phyloP scores from a whole-genome alignment of 2,888 invertebrate species.

The Rambutsinella grinnellia region DNA sequence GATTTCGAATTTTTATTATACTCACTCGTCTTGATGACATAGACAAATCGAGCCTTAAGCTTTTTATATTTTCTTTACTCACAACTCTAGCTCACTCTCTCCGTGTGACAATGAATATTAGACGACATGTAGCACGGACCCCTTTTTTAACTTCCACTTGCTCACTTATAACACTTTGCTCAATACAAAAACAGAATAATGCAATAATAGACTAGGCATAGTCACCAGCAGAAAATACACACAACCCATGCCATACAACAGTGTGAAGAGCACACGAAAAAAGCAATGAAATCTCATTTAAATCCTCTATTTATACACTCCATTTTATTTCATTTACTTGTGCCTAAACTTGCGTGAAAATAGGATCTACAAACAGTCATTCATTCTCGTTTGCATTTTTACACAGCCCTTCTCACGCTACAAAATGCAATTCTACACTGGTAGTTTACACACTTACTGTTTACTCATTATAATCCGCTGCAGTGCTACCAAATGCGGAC shows the following conservation, averaged over 20 bases:
- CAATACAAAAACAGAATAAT: slow-evolving; percentile 31
- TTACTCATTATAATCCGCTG: slow-evolving; percentile 17
- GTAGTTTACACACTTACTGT: slow-evolving; percentile 6
- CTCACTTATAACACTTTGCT: slow-evolving; percentile 3
- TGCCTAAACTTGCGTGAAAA: slow-evolving; percentile 53
- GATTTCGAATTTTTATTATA: slow-evolving; percentile 53
- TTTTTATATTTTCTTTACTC: slow-evolving; percentile 24
- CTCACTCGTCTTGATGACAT: slow-evolving; percentile 46
- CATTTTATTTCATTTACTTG: slow-evolving; percentile 54
- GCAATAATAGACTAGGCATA: slow-evolving; percentile 20
- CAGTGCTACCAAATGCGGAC: neutral
- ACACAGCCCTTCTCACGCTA: neutral
- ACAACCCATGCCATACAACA: slow-evolving; percentile 10
- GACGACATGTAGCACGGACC: slow-evolving; percentile 14
- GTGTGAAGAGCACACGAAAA: slow-evolving; percentile 5
- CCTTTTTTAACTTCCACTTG: slow-evolving; percentile 35
- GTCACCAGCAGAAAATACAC: slow-evolving; percentile 5
- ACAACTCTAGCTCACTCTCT: too few relatives aligned
- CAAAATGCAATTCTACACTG: neutral
- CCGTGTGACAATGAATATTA: slow-evolving; percentile 37
- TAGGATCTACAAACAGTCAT: slow-evolving; percentile 49
- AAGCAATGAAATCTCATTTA: slow-evolving; percentile 56
- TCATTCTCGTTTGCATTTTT: slow-evolving; percentile 15
- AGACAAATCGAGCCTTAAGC: slow-evolving; percentile 54
- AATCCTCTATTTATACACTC: slow-evolving; percentile 55